Evolutionary conservation across 1,140 invertebrate genomes (phyloP).

Genomic region (Pentalonia nigronervosa): DNA sequence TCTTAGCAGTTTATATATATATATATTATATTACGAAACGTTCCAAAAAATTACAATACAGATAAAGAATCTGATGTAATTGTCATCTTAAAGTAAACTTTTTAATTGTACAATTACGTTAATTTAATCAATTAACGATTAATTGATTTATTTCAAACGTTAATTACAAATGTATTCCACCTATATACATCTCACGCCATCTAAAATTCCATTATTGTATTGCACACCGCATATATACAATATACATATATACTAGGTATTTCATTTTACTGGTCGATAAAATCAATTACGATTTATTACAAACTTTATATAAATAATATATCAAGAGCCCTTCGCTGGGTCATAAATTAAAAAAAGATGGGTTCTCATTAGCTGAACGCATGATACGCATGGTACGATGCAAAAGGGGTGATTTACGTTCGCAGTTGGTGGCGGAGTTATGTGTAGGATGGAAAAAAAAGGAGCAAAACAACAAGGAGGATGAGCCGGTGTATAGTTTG

Average conservation of each 20-base stretch:
- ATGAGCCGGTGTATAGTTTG: slow-evolving; percentile 6
- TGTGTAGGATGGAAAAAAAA: not conserved
- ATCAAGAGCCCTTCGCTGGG: not conserved
- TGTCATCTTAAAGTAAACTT: too few relatives aligned
- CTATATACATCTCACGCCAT: not conserved
- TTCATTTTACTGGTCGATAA: not conserved
- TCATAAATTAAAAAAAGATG: slow-evolving; percentile 32
- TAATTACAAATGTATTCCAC: too few relatives aligned
- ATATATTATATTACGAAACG: too few relatives aligned
- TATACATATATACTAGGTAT: not conserved
- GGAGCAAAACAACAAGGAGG: not conserved
- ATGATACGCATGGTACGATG: not conserved
- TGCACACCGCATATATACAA: not conserved
- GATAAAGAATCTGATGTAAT: too few relatives aligned
- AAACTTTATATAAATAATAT: slow-evolving; percentile 2
- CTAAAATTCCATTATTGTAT: not conserved
- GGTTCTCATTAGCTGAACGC: slow-evolving; percentile 43
- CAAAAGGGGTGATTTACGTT: slow-evolving; percentile 24
- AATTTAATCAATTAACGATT: too few relatives aligned
- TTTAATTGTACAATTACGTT: too few relatives aligned
- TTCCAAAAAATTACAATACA: too few relatives aligned
- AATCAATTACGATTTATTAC: slow-evolving; percentile 27
- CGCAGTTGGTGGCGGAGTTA: not conserved
- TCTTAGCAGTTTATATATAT: too few relatives aligned
- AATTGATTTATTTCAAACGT: too few relatives aligned